Percentiles rank a stretch among this genome's conserved stretches.
Evolutionary conservation across 2,888 invertebrate genomes (phyloP).

Genomic region (Harpagoxenus sublaevis): DNA sequence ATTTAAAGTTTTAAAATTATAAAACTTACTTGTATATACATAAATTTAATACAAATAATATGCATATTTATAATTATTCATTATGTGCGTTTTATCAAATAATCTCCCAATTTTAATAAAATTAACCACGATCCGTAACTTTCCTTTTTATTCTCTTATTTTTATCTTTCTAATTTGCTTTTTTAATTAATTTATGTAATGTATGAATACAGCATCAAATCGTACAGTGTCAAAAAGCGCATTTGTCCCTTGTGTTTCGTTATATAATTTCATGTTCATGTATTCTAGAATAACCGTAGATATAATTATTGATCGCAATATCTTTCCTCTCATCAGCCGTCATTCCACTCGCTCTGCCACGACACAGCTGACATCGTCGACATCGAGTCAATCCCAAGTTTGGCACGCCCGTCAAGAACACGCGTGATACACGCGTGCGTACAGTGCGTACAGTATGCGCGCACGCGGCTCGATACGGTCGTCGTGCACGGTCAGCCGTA

Average conservation of each 20-base stretch:
- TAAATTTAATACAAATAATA: not conserved
- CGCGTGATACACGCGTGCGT: slow-evolving; percentile 25
- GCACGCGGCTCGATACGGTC: slow-evolving; percentile 26
- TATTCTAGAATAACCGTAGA: not conserved
- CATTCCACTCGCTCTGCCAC: not conserved
- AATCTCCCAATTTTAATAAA: not conserved
- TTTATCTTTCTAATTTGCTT: not conserved
- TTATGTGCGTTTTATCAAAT: not conserved
- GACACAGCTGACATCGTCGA: slow-evolving; percentile 18
- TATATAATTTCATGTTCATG: not conserved
- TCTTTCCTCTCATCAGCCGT: not conserved
- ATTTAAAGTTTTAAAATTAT: not conserved
- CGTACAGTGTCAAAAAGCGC: not conserved
- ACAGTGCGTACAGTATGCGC: not conserved
- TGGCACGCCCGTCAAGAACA: slow-evolving; percentile 23
- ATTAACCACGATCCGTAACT: not conserved
- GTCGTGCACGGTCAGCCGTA: slow-evolving; percentile 29
- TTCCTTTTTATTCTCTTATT: not conserved
- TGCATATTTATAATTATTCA: not conserved
- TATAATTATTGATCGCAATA: slow-evolving; percentile 29
- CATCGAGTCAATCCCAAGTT: slow-evolving; percentile 35
- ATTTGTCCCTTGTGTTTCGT: not conserved
- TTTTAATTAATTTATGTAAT: not conserved
- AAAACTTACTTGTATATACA: not conserved
- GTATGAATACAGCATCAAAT: not conserved